Evolutionary conservation across 2,797 vertebrate genomes (phyloP), one percentile per base, ranked within the genome.

Genomic region (Clarias platycephalus): DNA sequence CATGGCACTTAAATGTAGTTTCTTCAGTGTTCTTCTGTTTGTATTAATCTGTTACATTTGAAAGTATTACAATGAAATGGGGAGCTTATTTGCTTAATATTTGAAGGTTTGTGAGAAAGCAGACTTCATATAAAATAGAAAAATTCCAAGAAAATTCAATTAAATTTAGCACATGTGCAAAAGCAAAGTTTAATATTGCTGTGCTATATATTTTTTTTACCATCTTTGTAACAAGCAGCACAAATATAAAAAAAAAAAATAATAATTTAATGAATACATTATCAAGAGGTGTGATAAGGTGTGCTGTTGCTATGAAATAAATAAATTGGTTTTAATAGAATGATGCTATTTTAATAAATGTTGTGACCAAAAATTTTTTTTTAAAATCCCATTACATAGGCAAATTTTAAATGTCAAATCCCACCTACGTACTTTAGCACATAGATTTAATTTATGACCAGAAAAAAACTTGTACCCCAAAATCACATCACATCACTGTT

Each of bases 141-240:
- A 49, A 12, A 12, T 12, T 49, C 18, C 49, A 28, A 16, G 7
- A 26, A 75, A 75, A 28, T 57, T 57, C 18, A 4, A 16, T 75
- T 20, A 16, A 55, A 26, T 31, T 26, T 20, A 3, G 10, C 18
- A 31, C 49, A 53, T 13, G 1, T 74, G 9, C 60, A 44, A 49
- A 64, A 49, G 37, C 24, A 64, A 80, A 64, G 77, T 80, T n/a
- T 28, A 44, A 80, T 53, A 67, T 80, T 67, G 44, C 9, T 28
- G 34, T 1, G 0, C 37, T 66, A 0, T 26, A 26, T 79, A 66
- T 80, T 80, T 66, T 80, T 80, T 66, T 80, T 66, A 24, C 15
- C 20, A 49, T 80, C 34, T 64, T 26, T 49, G n/a, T 49, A n/a
- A 44, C 60, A 37, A 49, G 34, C n/a, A 80, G 22, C 8, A 2